phyloP scores from a whole-genome alignment of 2,888 invertebrate species.

The Psylliodes chrysocephalus region DNA sequence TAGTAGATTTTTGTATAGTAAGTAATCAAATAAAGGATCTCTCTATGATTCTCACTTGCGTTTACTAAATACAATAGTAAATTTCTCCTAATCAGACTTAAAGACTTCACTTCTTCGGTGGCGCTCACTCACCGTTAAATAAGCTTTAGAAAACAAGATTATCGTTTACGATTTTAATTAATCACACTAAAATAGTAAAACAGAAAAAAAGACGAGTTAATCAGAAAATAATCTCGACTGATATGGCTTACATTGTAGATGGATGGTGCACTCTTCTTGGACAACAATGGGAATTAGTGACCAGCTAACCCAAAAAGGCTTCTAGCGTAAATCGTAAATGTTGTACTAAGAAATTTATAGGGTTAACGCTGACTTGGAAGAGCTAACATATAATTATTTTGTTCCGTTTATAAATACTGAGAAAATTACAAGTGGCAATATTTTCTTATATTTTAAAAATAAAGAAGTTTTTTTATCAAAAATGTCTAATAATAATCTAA shows the following conservation, averaged over 20 bases:
- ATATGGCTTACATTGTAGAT: no score
- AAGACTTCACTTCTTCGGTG: background rate
- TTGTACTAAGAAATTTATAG: background rate
- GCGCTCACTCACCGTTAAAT: conserved; percentile 4
- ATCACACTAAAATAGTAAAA: background rate
- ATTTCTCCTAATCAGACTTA: conserved; percentile 4
- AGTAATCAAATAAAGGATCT: no score
- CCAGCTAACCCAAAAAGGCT: conserved; percentile 19
- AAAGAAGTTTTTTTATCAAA: no score
- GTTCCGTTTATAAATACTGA: no score
- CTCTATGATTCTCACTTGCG: no score
- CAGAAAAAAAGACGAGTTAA: background rate
- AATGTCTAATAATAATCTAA: no score
- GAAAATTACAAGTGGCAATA: no score
- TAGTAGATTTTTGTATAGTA: no score
- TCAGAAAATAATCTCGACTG: background rate
- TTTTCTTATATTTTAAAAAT: no score
- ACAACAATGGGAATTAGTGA: conserved; percentile 11
- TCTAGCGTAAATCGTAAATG: conserved; percentile 8
- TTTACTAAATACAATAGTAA: no score
- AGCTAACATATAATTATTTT: no score
- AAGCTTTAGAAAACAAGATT: conserved; percentile 12
- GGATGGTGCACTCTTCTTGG: background rate
- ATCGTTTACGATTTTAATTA: conserved; percentile 12
- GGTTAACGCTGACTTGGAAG: no score